Evolutionary conservation across 2,797 vertebrate genomes (phyloP), one percentile per base, ranked within the genome.

Genomic region (Chiroxiphia lanceolata): DNA sequence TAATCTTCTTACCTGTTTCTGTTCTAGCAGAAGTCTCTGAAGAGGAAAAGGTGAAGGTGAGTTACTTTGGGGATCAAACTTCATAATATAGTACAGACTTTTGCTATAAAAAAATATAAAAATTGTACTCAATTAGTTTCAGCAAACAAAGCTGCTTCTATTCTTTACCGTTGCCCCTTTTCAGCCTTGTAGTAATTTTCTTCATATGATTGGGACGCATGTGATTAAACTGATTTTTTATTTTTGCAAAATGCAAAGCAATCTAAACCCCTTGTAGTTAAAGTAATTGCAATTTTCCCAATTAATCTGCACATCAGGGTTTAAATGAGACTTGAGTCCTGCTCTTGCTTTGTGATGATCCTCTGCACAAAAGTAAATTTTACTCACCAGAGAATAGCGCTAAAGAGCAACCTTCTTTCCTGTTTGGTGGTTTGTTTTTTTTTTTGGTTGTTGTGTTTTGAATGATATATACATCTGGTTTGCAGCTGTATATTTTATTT

Each of bases 141-240:
- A 56, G 10, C 31, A 82, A 82, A 71, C 11, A 51, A 91, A 38
- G 7, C 18, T 51, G 2, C 10, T 79, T 83, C 36, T 70, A 1
- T 60, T 65, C 19, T 80, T 87, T 80, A 45, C 23, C 15, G 4
- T 80, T n/a, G 14, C 10, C 18, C 3, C 12, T 76, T 78, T 40
- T 21, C 22, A 47, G 4, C 6, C 8, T 27, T 72, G 23, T 56
- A 42, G 67, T 56, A 69, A 18, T 61, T 85, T 75, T 72, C 17
- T 29, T 76, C 8, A 13, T 42, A 9, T 26, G 21, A 15, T 26
- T 76, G 60, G 29, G 34, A 64, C 10, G 21, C 2, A 6, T 3
- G 4, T 0, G 0, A 75, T 61, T 33, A 64, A 87, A 83, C 2
- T 4, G 16, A 4, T 9, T 21, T 60, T 21, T 38, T 9, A 22